Evolutionary conservation across 2,797 vertebrate species (phyloP).

Genomic region (Avahi laniger): DNA sequence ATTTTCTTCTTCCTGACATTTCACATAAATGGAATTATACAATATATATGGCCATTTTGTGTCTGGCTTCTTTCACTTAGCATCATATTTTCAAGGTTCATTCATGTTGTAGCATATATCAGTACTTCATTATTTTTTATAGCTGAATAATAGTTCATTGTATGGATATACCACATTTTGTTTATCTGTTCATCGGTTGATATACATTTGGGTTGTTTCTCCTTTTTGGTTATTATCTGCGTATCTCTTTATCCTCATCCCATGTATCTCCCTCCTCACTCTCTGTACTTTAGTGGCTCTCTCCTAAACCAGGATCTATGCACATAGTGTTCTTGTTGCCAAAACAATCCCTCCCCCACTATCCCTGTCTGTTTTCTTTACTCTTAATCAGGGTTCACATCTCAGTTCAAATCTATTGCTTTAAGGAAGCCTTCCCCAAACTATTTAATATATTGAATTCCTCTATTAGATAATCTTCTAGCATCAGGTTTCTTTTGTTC

Average conservation of each 20-base stretch:
- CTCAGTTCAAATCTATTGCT: background rate
- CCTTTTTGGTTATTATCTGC: background rate
- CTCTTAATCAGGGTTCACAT: background rate
- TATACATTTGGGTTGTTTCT: background rate
- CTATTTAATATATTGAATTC: background rate
- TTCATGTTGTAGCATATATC: background rate
- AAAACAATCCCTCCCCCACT: background rate
- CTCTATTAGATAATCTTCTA: background rate
- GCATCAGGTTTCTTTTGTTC: background rate
- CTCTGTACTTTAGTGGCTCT: background rate
- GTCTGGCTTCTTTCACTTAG: background rate
- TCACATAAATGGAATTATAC: background rate
- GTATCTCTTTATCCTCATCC: background rate
- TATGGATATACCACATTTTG: background rate
- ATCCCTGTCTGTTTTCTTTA: background rate
- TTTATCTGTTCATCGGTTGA: background rate
- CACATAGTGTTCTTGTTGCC: background rate
- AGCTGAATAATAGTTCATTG: background rate
- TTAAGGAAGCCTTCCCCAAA: background rate
- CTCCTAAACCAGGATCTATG: background rate
- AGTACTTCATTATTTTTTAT: background rate
- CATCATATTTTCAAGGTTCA: background rate
- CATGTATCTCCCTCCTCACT: background rate
- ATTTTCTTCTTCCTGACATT: constrained; percentile 1
- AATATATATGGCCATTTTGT: background rate